These are phyloP conservation scores for Dexiosoma caninum DNA, from an alignment of 2,888 invertebrate genomes.

Conservation along the genomic window DNA sequence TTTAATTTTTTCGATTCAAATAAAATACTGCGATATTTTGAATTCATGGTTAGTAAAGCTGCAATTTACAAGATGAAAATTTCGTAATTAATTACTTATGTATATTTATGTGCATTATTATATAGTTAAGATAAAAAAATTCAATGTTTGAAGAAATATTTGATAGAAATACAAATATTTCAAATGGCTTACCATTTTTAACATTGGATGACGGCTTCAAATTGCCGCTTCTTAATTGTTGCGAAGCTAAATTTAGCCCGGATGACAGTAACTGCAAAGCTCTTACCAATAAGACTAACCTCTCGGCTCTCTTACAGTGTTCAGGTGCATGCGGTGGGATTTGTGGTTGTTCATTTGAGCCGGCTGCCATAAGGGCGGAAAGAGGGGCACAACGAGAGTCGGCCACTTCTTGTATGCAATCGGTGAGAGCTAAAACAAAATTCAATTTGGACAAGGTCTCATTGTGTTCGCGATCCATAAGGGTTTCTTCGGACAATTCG, in stretches of 20 bases:
- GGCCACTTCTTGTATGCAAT: conserved; percentile 94
- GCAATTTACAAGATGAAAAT: conserved; percentile 1
- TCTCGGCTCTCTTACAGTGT: conserved; percentile 77
- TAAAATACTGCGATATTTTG: conserved; percentile 93
- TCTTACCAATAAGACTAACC: conserved; percentile 79
- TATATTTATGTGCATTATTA: too few relatives aligned
- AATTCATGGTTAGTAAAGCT: conserved; percentile 93
- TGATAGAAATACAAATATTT: too few relatives aligned
- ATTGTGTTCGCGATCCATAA: conserved; percentile 97
- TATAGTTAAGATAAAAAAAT: too few relatives aligned
- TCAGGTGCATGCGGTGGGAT: conserved; percentile 78
- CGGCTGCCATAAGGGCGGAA: conserved; percentile 80
- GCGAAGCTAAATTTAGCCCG: conserved; percentile 92
- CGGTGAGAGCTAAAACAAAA: conserved; percentile 96
- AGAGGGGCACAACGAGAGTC: conserved; percentile 88
- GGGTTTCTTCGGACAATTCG: conserved; percentile 95
- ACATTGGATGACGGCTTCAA: conserved; percentile 95
- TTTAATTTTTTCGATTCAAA: conserved; percentile 93
- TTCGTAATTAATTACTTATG: neutral
- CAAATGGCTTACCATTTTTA: conserved; percentile 86
- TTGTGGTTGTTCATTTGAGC: conserved; percentile 70
- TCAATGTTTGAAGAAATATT: too few relatives aligned
- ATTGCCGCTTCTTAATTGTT: conserved; percentile 89
- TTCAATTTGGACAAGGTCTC: conserved; percentile 97
- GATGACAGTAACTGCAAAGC: conserved; percentile 96